Evolutionary conservation across 1,140 invertebrate genomes (phyloP).

Genomic region (Nilaparvata lugens): DNA sequence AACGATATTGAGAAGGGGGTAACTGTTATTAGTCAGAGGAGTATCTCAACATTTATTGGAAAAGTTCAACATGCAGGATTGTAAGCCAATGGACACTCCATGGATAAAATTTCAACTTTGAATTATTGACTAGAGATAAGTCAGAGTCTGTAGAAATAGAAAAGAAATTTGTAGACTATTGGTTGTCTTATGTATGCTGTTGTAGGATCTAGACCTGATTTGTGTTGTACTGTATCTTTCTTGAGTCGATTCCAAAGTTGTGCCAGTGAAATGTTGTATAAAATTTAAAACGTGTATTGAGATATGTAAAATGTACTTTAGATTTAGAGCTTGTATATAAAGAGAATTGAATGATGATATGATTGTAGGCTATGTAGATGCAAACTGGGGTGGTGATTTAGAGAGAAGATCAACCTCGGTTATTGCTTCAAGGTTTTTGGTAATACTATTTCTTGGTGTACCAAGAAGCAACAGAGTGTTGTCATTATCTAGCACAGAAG

Average conservation of each 20-base stretch:
- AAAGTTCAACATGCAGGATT: conserved; percentile 32
- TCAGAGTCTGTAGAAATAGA: conserved; percentile 20
- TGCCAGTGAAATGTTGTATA: conserved; percentile 16
- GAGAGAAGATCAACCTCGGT: conserved; percentile 33
- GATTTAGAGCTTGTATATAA: conserved; percentile 10
- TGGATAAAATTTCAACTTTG: conserved; percentile 24
- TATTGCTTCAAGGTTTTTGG: conserved; percentile 31
- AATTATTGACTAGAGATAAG: conserved; percentile 18
- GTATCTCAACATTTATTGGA: conserved; percentile 33
- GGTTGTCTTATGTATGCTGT: conserved; percentile 30
- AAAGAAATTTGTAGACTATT: conserved; percentile 25
- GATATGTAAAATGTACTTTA: conserved; percentile 13
- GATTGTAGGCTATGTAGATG: conserved; percentile 29
- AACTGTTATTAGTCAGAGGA: conserved; percentile 28
- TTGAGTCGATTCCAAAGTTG: conserved; percentile 22
- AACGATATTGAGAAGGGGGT: conserved; percentile 26
- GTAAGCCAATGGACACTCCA: conserved; percentile 30
- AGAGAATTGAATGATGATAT: not conserved
- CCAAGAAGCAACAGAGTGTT: conserved; percentile 36
- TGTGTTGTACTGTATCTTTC: conserved; percentile 20
- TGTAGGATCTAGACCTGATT: conserved; percentile 27
- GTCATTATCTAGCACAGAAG: conserved; percentile 39
- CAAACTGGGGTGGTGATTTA: conserved; percentile 34
- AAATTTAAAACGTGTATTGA: conserved; percentile 14
- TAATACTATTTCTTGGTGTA: conserved; percentile 34